Conservation (phyloP, 2,797 vertebrate genomes). For the Vespertilio murinus region DNA sequence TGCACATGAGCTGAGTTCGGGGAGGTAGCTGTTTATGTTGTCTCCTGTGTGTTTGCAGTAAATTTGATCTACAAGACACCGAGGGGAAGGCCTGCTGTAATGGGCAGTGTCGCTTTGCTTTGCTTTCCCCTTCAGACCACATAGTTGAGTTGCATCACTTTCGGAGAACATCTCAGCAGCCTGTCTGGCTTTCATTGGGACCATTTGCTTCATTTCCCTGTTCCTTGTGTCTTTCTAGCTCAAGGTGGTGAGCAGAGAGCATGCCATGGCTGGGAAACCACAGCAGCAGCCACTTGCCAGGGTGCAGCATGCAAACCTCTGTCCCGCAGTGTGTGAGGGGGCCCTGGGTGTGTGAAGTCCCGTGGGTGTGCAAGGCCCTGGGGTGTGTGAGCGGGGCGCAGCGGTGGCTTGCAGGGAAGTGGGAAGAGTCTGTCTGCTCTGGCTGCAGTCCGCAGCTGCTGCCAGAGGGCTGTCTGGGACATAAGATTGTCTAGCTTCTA, state of each 20-base stretch:
- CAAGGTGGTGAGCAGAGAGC: neutral
- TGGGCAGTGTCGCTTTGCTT: neutral
- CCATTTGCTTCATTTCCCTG: conserved; percentile 44
- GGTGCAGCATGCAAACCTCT: neutral
- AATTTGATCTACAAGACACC: conserved; percentile 19
- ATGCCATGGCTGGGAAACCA: neutral
- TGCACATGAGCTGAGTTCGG: too few species aligned
- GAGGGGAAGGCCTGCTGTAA: conserved; percentile 30
- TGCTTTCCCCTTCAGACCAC: neutral
- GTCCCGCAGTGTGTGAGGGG: too few species aligned
- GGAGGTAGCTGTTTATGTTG: neutral
- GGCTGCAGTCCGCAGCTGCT: neutral
- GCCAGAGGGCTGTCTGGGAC: neutral
- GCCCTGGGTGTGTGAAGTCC: too few species aligned
- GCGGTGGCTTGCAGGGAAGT: neutral
- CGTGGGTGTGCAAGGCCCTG: too few species aligned
- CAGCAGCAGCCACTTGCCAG: conserved; percentile 32
- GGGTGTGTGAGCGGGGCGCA: too few species aligned
- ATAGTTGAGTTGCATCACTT: conserved; percentile 54
- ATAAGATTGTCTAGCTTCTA: neutral
- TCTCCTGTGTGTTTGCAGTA: conserved; percentile 57
- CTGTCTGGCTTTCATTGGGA: conserved; percentile 28
- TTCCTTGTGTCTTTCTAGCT: conserved; percentile 34
- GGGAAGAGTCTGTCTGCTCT: conserved; percentile 12
- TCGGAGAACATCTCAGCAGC: conserved; percentile 20